Base-by-base conservation (phyloP, 1,140 invertebrate species). In the Drosophila virilis region DNA sequence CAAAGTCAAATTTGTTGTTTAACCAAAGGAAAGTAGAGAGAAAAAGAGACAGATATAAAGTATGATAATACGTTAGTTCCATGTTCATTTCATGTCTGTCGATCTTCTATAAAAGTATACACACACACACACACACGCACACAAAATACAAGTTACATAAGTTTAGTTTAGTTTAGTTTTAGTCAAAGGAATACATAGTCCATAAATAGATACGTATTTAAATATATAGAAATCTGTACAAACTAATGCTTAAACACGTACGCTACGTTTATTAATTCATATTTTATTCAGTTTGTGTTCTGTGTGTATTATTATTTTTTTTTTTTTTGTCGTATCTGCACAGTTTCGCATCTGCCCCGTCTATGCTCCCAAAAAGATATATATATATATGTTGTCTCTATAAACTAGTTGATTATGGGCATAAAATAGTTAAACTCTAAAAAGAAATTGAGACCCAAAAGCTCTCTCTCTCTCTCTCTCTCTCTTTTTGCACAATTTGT, bases 161-260 rank as follows among this genome's bases (percentile, higher is more conserved):
- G 51, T 65, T 13, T 40, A 12, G 22, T 22, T 22, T 22, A 32
- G 54, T 8, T 52, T n/a, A 12, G 22, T 22, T 22, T 22, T 28
- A 28, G 22, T 28, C 22, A 13, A 9, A 12, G 37, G 45, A 35
- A 50, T 58, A 68, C 6, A 54, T 67, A 51, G 22, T 5, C 0
- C 22, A 5, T 51, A 51, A 10, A 4, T 52, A 22, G 22, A 22
- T 38, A 38, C 35, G 33, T 55, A 65, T 35, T 55, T 55, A 8
- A 45, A 32, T 37, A 33, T 54, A 48, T 76, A 66, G 35, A 61
- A 57, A 72, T 59, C 57, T 66, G 45, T 60, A 66, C 57, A 73
- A 42, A 32, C 67, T 74, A 59, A 17, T 8, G 17, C 72, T 74
- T 74, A 69, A 55, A 35, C 22, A 15, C 43, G 8, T 68, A 62